Evolutionary conservation across 1,140 invertebrate genomes (phyloP).

Genomic region (Heliothis subflexa): DNA sequence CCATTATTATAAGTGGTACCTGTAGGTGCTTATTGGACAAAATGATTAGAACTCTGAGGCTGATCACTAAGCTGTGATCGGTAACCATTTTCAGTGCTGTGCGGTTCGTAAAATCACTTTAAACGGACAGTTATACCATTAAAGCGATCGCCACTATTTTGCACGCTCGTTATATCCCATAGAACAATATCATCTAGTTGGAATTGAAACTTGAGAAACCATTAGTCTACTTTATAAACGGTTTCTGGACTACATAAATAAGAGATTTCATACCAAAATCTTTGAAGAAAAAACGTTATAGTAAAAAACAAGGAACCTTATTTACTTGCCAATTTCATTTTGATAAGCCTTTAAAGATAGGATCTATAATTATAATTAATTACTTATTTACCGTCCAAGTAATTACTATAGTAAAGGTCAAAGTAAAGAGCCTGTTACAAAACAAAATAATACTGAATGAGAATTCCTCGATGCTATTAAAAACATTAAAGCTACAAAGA

Average conservation of each 20-base stretch:
- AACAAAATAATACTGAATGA: conserved; percentile 11
- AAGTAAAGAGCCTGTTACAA: not conserved
- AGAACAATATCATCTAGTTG: too few relatives aligned
- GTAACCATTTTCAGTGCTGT: conserved; percentile 14
- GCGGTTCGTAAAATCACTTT: conserved; percentile 18
- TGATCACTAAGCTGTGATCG: conserved; percentile 19
- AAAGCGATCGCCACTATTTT: not conserved
- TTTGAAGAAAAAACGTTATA: not conserved
- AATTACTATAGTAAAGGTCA: conserved; percentile 4
- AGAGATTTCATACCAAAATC: not conserved
- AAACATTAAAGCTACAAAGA: not conserved
- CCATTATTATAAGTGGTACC: conserved; percentile 16
- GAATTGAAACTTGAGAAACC: too few relatives aligned
- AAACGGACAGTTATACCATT: conserved; percentile 15
- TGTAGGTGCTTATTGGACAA: conserved; percentile 8
- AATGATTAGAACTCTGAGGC: not conserved
- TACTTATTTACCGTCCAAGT: not conserved
- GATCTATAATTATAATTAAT: conserved; percentile 4
- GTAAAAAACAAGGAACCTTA: not conserved
- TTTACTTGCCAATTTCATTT: not conserved
- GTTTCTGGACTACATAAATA: not conserved
- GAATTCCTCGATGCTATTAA: conserved; percentile 9
- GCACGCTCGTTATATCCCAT: not conserved
- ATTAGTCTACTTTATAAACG: not conserved
- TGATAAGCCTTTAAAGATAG: not conserved